Evolutionary conservation across 2,113 vertebrate species (phyloP).

Genomic region (Leptodactylus fuscus): DNA sequence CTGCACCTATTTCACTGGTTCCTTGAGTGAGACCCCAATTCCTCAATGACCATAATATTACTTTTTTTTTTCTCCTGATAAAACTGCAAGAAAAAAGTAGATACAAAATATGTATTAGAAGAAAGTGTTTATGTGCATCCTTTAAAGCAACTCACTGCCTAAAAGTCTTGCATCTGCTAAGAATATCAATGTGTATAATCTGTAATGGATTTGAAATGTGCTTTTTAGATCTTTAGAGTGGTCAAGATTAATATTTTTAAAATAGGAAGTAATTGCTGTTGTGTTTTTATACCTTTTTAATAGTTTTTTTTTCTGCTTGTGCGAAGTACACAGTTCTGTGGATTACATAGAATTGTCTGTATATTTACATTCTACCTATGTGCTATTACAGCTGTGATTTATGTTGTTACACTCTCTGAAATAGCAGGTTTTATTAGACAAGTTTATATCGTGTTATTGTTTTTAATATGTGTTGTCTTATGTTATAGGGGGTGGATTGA

Average conservation of each 20-base stretch:
- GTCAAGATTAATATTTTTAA: neutral
- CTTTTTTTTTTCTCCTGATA: neutral
- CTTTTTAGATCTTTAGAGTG: neutral
- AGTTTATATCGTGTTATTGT: neutral
- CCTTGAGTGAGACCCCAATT: neutral
- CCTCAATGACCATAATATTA: neutral
- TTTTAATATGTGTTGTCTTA: neutral
- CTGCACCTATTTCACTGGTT: too few relatives aligned
- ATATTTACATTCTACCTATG: too few relatives aligned
- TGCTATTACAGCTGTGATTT: conserved; percentile 35
- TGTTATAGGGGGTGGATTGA: neutral
- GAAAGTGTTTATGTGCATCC: conserved; percentile 22
- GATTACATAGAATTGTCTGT: conserved; percentile 1
- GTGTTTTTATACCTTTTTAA: conserved; percentile 26
- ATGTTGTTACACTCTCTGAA: conserved; percentile 30
- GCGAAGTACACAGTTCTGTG: conserved; percentile 21
- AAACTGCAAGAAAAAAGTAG: neutral
- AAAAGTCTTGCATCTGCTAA: conserved; percentile 25
- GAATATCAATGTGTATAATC: neutral
- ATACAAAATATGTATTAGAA: neutral
- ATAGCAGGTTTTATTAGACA: neutral
- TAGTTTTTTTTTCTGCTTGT: neutral
- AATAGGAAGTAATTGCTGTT: neutral
- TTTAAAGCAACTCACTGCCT: conserved; percentile 53
- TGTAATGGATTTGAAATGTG: neutral